Conservation (phyloP, 2,797 vertebrate species). For the Serranus cabrilla region DNA sequence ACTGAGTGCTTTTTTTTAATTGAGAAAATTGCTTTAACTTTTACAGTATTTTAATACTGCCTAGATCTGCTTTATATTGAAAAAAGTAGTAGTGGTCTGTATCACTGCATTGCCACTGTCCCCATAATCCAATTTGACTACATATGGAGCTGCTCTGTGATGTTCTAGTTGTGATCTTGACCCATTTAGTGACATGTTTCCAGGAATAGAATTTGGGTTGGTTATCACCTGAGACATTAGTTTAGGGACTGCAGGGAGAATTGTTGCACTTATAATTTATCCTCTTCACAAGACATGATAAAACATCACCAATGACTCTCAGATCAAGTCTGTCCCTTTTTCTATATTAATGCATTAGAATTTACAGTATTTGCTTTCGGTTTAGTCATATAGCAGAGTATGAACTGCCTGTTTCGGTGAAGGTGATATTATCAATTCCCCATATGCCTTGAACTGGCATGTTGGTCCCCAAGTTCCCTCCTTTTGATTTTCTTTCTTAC, state of each 20-base stretch:
- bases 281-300: constrained; percentile 6
- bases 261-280: constrained; percentile 34
- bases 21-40: too few species aligned
- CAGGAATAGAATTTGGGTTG: constrained; percentile 81
- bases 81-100: background rate
- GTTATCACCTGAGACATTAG: constrained; percentile 61
- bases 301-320: constrained; percentile 24
- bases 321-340: background rate
- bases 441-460: constrained; percentile 31
- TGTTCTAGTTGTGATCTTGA: constrained; percentile 70
- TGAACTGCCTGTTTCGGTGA: background rate
- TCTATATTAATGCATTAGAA: background rate
- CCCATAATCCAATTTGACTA: constrained; percentile 44
- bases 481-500: constrained; percentile 35
- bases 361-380: background rate
- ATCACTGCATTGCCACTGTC: constrained; percentile 29
- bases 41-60: too few species aligned
- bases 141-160: constrained; percentile 33
- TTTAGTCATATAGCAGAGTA: background rate
- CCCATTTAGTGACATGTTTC: constrained; percentile 83
- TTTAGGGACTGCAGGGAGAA: constrained; percentile 20
- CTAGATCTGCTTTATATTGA: too few species aligned
- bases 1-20: too few species aligned
- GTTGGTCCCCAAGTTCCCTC: background rate
- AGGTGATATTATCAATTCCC: constrained; percentile 5